Base-by-base conservation (phyloP, 2,888 invertebrate genomes). In the Melitaea athalia region DNA sequence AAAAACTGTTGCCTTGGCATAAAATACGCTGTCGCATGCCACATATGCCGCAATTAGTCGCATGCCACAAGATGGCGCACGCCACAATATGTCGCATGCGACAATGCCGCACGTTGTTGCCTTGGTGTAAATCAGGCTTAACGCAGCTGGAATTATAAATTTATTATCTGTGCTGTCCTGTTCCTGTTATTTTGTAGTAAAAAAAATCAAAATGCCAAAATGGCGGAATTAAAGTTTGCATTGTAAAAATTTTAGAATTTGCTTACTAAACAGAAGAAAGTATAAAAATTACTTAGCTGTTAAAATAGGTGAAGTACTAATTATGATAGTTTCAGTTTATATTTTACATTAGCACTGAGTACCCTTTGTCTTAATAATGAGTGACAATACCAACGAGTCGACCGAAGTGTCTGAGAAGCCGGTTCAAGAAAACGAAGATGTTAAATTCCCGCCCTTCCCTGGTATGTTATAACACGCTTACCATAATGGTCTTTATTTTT, bases 381-480 rank as follows among this genome's bases (percentile, higher is more conserved):
- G 85, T 77, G 89, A 88, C 79, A 83, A 77, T 76, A 85, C 85
- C 72, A 80, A 79, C 77, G 74, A 77, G 63, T 86, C 77, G 63
- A 87, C 81, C 78, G 72, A 76, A 67, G 86, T 84, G 73, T 71
- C 76, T 47, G 89, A 86, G 83, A 88, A 87, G 89, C 91, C 91
- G 91, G 91, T 82, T 82, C 74, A 75, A 76, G 72, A 72, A 72
- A 74, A 73, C 74, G 81, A 83, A 72, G 81, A 80, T 74, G 81
- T 85, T 71, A 79, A 84, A 77, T 90, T 91, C 88, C 92, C 91
- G 86, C 89, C 88, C 77, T 90, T 89, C 81, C 87, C 90, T 73
- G 91, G 91, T 91, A 78, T 73, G 63, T 15, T 33, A 15, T 42
- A 57, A 42, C 15, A 10, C 11, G 38, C 7, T 57, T 15, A 42